phyloP scores from a whole-genome alignment of 2,113 vertebrate species.

The Eidolon helvum region DNA sequence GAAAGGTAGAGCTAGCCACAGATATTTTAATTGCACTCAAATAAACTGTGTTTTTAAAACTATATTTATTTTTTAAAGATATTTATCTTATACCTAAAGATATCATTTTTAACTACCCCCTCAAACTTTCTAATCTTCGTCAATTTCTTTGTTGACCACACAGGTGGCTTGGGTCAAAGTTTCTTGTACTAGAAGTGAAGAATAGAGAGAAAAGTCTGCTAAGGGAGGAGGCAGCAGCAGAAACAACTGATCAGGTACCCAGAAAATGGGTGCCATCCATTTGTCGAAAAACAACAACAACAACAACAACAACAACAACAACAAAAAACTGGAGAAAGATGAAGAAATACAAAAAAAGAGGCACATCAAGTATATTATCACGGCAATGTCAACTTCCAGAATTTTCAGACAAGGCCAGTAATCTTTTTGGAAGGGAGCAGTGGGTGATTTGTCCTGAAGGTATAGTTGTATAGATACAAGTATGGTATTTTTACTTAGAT shows the following conservation, averaged over 20 bases:
- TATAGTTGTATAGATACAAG: not conserved
- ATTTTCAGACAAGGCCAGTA: not conserved
- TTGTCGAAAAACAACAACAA: not conserved
- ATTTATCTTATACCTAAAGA: not conserved
- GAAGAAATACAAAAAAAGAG: not conserved
- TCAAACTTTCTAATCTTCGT: not conserved
- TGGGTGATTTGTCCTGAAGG: not conserved
- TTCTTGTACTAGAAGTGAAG: not conserved
- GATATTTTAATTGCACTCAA: not conserved
- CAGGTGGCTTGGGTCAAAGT: not conserved
- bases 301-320: too few relatives aligned
- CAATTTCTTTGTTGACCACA: not conserved
- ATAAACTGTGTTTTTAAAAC: not conserved
- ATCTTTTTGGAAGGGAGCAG: not conserved
- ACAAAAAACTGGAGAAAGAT: not conserved
- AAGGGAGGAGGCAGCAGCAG: not conserved
- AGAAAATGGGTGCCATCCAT: not conserved
- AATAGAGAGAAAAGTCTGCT: not conserved
- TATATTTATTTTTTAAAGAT: not conserved
- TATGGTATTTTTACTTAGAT: not conserved
- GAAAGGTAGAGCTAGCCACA: not conserved
- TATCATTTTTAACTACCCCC: not conserved
- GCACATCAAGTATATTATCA: not conserved
- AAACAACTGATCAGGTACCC: not conserved
- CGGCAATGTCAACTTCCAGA: not conserved